Percentiles rank a stretch among this genome's conserved stretches.
These are phyloP conservation scores for Upupa epops DNA, from an alignment of 2,113 vertebrate species.

Conservation along the genomic window DNA sequence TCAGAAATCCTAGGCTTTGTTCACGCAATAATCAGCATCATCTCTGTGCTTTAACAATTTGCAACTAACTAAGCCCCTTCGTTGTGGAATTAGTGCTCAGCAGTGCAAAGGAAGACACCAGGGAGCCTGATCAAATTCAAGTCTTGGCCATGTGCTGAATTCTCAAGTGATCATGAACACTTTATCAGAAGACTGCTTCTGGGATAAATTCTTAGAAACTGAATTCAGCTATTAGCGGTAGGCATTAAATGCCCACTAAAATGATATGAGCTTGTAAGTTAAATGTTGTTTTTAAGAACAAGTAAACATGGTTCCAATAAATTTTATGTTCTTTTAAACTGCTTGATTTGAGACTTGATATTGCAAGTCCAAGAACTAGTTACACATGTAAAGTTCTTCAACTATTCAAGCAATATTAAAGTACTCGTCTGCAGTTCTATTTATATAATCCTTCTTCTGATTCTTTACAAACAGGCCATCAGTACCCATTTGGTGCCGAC, in stretches of 20 bases:
- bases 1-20: not conserved
- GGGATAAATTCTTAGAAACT: not conserved
- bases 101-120: not conserved
- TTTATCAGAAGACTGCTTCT: not conserved
- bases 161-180: not conserved
- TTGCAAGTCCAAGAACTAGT: not conserved
- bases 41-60: not conserved
- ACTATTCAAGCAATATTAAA: not conserved
- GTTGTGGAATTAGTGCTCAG: not conserved
- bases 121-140: not conserved
- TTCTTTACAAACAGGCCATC: not conserved
- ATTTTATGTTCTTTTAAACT: conserved; percentile 6
- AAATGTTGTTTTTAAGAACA: not conserved
- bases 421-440: not conserved
- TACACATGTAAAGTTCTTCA: not conserved
- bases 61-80: not conserved
- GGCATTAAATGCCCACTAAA: not conserved
- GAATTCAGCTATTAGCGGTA: not conserved
- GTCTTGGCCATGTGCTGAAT: not conserved
- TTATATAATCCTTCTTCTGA: not conserved
- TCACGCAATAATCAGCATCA: not conserved
- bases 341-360: not conserved
- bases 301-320: not conserved
- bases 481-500: not conserved
- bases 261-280: not conserved